A percentile compares a stretch with the other conserved stretches of the same genome.
Evolutionary conservation across 2,888 invertebrate species (phyloP).

Genomic region (Abrostola triplasia): DNA sequence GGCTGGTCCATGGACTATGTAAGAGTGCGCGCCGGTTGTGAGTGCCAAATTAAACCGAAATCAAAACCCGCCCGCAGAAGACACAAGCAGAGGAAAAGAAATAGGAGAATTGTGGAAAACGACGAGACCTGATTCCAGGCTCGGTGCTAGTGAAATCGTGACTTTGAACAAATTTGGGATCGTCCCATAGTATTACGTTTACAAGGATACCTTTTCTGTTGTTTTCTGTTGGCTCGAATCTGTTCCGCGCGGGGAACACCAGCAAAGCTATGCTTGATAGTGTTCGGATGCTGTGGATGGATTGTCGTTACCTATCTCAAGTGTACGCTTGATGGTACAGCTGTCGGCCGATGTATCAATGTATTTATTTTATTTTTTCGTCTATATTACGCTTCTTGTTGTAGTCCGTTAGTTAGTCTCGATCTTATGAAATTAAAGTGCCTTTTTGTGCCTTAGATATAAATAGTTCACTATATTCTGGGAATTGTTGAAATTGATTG

Average conservation of each 20-base stretch:
- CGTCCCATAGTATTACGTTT: conserved; percentile 69
- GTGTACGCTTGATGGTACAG: conserved; percentile 49
- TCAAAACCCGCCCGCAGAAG: conserved; percentile 82
- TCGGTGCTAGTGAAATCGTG: conserved; percentile 70
- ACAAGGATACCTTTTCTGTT: conserved; percentile 56
- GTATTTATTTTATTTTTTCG: conserved; percentile 72
- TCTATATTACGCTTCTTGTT: conserved; percentile 78
- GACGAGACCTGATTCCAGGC: conserved; percentile 78
- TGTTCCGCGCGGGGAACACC: conserved; percentile 43
- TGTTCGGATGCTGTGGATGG: conserved; percentile 44
- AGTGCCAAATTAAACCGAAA: conserved; percentile 92
- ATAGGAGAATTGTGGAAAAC: conserved; percentile 72
- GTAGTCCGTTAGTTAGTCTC: conserved; percentile 73
- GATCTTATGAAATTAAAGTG: conserved; percentile 68
- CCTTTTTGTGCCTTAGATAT: conserved; percentile 74
- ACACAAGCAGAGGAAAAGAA: conserved; percentile 77
- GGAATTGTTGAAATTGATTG: conserved; percentile 50
- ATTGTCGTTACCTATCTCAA: conserved; percentile 52
- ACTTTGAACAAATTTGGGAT: conserved; percentile 77
- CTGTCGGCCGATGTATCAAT: conserved; percentile 66
- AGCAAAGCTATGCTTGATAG: conserved; percentile 50
- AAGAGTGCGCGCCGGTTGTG: conserved; percentile 94
- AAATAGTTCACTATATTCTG: conserved; percentile 49
- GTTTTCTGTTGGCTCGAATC: conserved; percentile 46
- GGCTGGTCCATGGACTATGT: conserved; percentile 95